Evolutionary conservation across 2,113 vertebrate species (phyloP), one percentile per base, ranked within the genome.

Genomic region (Anthoscopus minutus): DNA sequence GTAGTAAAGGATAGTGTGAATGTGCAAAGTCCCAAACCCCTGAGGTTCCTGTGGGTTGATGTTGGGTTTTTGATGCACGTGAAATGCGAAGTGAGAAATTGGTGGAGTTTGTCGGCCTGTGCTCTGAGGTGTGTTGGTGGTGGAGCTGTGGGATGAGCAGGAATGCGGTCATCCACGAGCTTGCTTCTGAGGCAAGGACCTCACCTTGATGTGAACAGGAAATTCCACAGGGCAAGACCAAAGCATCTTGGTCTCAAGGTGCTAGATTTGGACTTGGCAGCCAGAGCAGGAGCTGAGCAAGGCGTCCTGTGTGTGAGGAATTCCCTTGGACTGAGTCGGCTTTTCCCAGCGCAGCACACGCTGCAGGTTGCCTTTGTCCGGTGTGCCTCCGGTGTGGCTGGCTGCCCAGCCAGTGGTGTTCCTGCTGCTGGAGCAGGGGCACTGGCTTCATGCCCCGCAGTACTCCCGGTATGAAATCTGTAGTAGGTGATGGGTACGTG

Each of bases 331-430:
- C 1, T 20, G 45, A 10, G 40, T 6, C 3, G 6, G 31, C 31
- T 42, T 16, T 42, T 65, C 50, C 71, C 38, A 5, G n/a, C 9
- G 51, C 51, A 30, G 5, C 37, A 0, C 40, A 1, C 0, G 0
- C 16, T 15, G 18, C n/a, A 33, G 24, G 3, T 18, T 24, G n/a
- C 24, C 15, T 33, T 14, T 4, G 2, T 24, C 0, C 0, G 19
- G 13, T 21, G 37, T 30, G 48, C 16, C 65, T 11, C 9, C 17
- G 5, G 2, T 6, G 15, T 10, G 30, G 4, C 56, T 54, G 70
- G 12, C 61, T 33, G 37, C 48, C n/a, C 48, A 9, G 8, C 0
- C 0, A 15, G n/a, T 1, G 5, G 5, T 22, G 37, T 40, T 62
- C 42, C 45, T 2, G 3, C 3, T 20, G 21, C 67, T 19, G 4